These are phyloP conservation scores for Brenthis daphne DNA, from an alignment of 2,888 invertebrate genomes.

Conservation along the genomic window DNA sequence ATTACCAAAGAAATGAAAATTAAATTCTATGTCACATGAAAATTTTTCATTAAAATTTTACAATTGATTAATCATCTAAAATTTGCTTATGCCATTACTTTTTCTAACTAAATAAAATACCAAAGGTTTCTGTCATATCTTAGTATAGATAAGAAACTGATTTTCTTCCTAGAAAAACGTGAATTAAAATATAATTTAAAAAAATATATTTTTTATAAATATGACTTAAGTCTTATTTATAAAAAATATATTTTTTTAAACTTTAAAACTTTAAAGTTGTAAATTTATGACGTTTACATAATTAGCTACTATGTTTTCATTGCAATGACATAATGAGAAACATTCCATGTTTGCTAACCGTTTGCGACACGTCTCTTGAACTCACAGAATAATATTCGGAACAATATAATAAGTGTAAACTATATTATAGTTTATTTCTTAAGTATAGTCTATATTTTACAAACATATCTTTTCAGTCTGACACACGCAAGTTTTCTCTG, in stretches of 20 bases:
- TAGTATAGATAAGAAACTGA: not conserved
- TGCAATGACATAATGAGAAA: slow-evolving; percentile 61
- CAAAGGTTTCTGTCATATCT: slow-evolving; percentile 20
- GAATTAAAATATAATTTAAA: no score
- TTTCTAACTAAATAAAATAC: slow-evolving; percentile 5
- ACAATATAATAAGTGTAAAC: slow-evolving; percentile 71
- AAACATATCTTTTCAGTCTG: slow-evolving; percentile 78
- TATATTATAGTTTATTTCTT: slow-evolving; percentile 69
- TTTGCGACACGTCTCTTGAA: slow-evolving; percentile 45
- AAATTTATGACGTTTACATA: slow-evolving; percentile 8
- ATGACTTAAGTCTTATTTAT: no score
- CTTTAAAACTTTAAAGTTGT: no score
- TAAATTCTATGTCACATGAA: no score
- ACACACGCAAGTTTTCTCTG: slow-evolving; percentile 81
- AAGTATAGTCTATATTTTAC: slow-evolving; percentile 73
- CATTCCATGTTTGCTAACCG: slow-evolving; percentile 74
- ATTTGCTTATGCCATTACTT: slow-evolving; percentile 3
- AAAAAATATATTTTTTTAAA: no score
- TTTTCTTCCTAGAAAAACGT: not conserved
- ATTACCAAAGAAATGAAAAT: no score
- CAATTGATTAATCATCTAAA: not conserved
- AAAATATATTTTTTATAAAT: no score
- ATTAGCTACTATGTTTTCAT: slow-evolving; percentile 44
- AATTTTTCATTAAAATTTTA: no score
- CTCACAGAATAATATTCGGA: slow-evolving; percentile 67